phyloP scores from a whole-genome alignment of 2,888 invertebrate genomes.

The Synergus itoensis region DNA sequence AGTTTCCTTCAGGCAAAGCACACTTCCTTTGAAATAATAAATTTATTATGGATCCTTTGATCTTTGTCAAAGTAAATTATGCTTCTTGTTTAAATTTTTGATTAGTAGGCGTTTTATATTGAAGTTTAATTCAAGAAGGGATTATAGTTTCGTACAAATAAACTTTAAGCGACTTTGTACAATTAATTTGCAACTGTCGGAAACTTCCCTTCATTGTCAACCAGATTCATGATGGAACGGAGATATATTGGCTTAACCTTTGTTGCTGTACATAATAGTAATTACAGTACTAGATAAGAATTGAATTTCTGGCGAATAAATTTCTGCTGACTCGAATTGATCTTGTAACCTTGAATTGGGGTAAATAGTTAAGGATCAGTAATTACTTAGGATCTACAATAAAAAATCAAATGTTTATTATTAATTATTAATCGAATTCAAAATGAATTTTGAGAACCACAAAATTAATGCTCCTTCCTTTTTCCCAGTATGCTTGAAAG shows the following conservation, averaged over 20 bases:
- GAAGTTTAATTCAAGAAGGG: neutral
- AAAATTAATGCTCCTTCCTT: neutral
- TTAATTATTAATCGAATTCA: neutral
- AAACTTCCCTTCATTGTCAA: constrained; percentile 24
- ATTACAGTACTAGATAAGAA: constrained; percentile 30
- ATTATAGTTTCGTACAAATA: neutral
- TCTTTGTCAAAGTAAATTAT: too few species aligned
- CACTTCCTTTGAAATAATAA: too few species aligned
- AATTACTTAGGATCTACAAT: neutral
- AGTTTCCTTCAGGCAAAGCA: too few species aligned
- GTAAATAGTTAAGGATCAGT: neutral
- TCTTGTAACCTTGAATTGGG: neutral
- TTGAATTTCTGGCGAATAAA: constrained; percentile 24
- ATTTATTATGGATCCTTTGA: too few species aligned
- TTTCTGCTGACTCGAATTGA: constrained; percentile 28
- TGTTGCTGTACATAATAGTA: constrained; percentile 30
- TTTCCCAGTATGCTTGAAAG: neutral
- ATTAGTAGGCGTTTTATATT: too few species aligned
- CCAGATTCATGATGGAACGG: constrained; percentile 10
- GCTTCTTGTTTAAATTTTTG: too few species aligned
- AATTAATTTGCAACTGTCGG: constrained; percentile 30
- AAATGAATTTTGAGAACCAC: neutral
- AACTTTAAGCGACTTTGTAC: constrained; percentile 22
- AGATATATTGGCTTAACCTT: constrained; percentile 12
- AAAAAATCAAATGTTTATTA: too few species aligned